These are phyloP conservation scores for Trichomycterus rosablanca DNA, from an alignment of 2,113 vertebrate species.

Conservation along the genomic window DNA sequence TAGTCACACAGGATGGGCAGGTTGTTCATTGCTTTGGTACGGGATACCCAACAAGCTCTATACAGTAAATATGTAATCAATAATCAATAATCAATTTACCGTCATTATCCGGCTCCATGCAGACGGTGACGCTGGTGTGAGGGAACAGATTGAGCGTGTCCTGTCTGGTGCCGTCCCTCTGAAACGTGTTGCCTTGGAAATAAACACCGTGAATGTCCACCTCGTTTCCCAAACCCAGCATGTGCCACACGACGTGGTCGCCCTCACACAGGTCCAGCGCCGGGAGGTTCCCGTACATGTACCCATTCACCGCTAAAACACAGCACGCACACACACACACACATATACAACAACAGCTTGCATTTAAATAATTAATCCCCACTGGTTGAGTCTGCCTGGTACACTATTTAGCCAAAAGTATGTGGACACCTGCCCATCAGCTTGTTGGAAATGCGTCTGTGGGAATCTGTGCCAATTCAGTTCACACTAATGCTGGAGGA, in stretches of 20 bases:
- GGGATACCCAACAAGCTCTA: too few species aligned
- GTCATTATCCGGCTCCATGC: slow-evolving; percentile 76
- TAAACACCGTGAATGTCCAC: slow-evolving; percentile 84
- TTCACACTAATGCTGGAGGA: too few species aligned
- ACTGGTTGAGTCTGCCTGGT: too few species aligned
- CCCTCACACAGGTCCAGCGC: slow-evolving; percentile 80
- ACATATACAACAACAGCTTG: not conserved
- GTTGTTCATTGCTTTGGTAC: too few species aligned
- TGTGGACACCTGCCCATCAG: too few species aligned
- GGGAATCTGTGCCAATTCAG: too few species aligned
- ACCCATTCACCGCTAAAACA: slow-evolving; percentile 83
- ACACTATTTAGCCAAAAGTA: too few species aligned
- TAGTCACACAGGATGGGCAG: too few species aligned
- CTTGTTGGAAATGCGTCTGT: too few species aligned
- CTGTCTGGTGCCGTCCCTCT: slow-evolving; percentile 71
- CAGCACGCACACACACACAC: slow-evolving; percentile 1
- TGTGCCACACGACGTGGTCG: slow-evolving; percentile 83
- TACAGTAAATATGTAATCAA: too few species aligned
- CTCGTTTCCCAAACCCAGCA: slow-evolving; percentile 78
- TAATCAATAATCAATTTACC: too few species aligned
- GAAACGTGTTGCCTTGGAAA: slow-evolving; percentile 87
- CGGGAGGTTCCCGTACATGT: slow-evolving; percentile 83
- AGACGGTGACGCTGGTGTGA: slow-evolving; percentile 73
- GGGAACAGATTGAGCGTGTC: slow-evolving; percentile 85
- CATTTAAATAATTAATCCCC: too few species aligned